A percentile compares a stretch with the other conserved stretches of the same genome.
Conservation (phyloP, 2,888 invertebrate species). For the Oxytorus armatus region DNA sequence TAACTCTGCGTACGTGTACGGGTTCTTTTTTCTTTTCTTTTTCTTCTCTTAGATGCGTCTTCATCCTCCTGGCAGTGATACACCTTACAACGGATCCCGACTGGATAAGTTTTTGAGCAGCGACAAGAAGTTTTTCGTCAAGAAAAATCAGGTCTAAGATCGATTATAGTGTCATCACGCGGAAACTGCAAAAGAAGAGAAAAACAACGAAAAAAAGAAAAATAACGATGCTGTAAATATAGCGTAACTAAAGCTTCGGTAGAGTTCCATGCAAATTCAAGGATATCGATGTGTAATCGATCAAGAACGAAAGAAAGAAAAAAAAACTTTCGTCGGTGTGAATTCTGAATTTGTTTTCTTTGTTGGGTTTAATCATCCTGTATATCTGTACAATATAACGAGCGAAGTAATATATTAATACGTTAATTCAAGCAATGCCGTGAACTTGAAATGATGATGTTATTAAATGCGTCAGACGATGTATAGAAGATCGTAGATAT, state of each 20-base stretch:
- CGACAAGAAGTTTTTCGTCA: constrained; percentile 79
- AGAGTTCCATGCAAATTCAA: constrained; percentile 56
- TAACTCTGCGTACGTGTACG: background rate
- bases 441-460: background rate
- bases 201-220: constrained; percentile 4
- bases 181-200: constrained; percentile 12
- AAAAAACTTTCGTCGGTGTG: constrained; percentile 29
- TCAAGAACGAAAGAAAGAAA: constrained; percentile 9
- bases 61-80: constrained; percentile 88
- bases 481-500: constrained; percentile 16
- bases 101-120: constrained; percentile 85
- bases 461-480: background rate
- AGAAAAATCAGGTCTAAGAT: constrained; percentile 71
- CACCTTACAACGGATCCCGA: constrained; percentile 85
- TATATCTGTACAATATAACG: constrained; percentile 64
- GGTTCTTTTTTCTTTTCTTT: constrained; percentile 31
- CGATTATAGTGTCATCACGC: background rate
- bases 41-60: constrained; percentile 86
- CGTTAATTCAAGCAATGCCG: constrained; percentile 20
- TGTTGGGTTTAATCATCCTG: constrained; percentile 46
- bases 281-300: background rate
- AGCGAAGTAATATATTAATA: constrained; percentile 46
- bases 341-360: constrained; percentile 9
- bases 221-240: constrained; percentile 65
- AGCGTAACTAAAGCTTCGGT: constrained; percentile 51